A percentile compares a stretch with the other conserved stretches of the same genome.
Conservation (phyloP, 2,888 invertebrate species). For the Eugnorisma glareosa region DNA sequence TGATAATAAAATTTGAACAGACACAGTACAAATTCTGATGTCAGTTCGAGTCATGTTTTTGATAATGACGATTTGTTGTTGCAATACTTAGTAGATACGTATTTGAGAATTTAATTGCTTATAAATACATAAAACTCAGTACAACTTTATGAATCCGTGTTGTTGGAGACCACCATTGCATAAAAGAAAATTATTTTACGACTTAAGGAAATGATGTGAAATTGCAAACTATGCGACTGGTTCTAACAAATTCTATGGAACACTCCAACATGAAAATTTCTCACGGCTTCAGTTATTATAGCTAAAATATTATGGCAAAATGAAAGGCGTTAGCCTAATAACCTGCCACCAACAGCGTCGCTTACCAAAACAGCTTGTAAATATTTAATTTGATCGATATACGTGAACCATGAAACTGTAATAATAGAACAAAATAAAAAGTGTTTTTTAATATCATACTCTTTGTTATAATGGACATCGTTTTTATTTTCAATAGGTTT, state of each 20-base stretch:
- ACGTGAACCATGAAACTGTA: conserved; percentile 38
- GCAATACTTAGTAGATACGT: background rate
- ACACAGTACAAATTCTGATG: conserved; percentile 34
- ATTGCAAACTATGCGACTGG: conserved; percentile 39
- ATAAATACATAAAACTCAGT: conserved; percentile 18
- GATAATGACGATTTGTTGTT: conserved; percentile 19
- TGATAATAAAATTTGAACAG: conserved; percentile 29
- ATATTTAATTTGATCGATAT: conserved; percentile 78
- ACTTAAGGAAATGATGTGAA: conserved; percentile 41
- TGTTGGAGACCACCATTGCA: conserved; percentile 14
- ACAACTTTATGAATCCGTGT: conserved; percentile 12
- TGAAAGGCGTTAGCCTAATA: conserved; percentile 50
- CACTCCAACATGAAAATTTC: conserved; percentile 26
- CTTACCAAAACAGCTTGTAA: conserved; percentile 69
- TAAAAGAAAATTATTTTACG: conserved; percentile 40
- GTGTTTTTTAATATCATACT: conserved; percentile 28
- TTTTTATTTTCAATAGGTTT: conserved; percentile 37
- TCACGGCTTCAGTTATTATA: conserved; percentile 24
- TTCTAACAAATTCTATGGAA: conserved; percentile 42
- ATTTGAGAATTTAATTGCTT: conserved; percentile 26
- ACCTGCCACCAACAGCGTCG: conserved; percentile 58
- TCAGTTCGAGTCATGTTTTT: conserved; percentile 22
- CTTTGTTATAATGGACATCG: conserved; percentile 28
- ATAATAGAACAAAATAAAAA: conserved; percentile 42
- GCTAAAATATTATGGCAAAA: conserved; percentile 29